Evolutionary conservation across 2,113 vertebrate species (phyloP), one percentile per base, ranked within the genome.

Genomic region (Bothrops jararaca): DNA sequence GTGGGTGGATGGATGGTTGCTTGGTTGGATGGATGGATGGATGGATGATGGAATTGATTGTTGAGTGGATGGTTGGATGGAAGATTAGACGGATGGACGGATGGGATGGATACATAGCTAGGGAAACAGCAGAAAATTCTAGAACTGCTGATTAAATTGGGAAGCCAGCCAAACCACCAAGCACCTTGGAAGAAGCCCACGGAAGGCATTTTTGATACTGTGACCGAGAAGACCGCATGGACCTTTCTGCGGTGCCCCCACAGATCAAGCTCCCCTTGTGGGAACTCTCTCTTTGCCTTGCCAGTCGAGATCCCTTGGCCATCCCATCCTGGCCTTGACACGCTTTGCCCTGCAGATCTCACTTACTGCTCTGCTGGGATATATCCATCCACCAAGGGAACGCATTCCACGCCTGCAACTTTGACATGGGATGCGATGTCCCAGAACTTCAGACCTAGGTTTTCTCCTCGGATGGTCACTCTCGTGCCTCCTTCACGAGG

Each of bases 351-450:
- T 94, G 91, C 94, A 92, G 93, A 94, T 92, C 93, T 88, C 45
- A 98, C 99, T 99, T 97, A 99, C 99, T 99, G 99, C 94, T 99
- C 99, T 1, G 99, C 99, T 9, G 99, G 99, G 95, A 99, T 98
- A 97, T 99, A 99, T 92, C 98, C 99, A 3, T 99, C 99, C 5
- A 97, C 98, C 93, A 99, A 97, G 0, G 99, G 98, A 23, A 96
- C 98, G 95, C 99, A 99, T 45, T 99, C 98, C 95, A 99, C 99
- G 0, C 98, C 98, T 0, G 99, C 99, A 95, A 99, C 99, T 94
- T 98, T 99, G 95, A 99, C 99, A 0, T 99, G 97, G 23, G 97
- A 98, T 0, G 98, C 98, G 5, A 99, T 99, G 94, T 99, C 99
- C 56, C 96, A 96, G 96, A 99, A 99, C 53, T 99, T 98, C 97